Conservation (phyloP, 2,113 vertebrate genomes). For the Apodemus sylvaticus region DNA sequence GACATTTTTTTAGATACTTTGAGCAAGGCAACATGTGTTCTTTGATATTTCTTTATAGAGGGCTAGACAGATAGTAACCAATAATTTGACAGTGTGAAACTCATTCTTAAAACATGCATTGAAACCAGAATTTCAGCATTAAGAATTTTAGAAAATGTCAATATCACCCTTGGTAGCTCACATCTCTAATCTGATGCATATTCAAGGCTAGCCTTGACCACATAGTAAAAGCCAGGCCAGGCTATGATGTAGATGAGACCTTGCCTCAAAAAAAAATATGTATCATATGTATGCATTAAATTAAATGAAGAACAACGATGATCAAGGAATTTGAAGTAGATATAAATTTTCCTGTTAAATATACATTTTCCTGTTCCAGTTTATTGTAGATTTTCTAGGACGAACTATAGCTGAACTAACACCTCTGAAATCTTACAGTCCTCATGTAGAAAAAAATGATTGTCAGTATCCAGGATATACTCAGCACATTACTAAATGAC, state of each 20-base stretch:
- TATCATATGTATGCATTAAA: background rate
- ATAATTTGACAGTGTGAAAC: background rate
- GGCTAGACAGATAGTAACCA: background rate
- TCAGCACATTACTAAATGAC: background rate
- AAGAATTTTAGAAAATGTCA: background rate
- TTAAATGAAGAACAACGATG: background rate
- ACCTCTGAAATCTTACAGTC: background rate
- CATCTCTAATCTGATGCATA: background rate
- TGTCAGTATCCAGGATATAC: background rate
- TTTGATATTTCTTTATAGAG: background rate
- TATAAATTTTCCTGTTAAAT: background rate
- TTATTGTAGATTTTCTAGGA: background rate
- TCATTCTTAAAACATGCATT: background rate
- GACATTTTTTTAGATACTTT: background rate
- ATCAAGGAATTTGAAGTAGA: background rate
- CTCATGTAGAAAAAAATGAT: background rate
- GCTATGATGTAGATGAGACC: background rate
- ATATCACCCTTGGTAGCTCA: background rate
- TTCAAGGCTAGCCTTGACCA: background rate
- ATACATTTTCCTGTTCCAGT: background rate
- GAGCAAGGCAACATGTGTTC: background rate
- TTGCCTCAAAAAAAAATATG: background rate
- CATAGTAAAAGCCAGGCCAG: background rate
- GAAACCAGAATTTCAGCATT: background rate
- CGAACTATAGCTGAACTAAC: background rate